These are phyloP conservation scores for Mamestra configurata DNA, from an alignment of 1,140 invertebrate species.

Conservation along the genomic window DNA sequence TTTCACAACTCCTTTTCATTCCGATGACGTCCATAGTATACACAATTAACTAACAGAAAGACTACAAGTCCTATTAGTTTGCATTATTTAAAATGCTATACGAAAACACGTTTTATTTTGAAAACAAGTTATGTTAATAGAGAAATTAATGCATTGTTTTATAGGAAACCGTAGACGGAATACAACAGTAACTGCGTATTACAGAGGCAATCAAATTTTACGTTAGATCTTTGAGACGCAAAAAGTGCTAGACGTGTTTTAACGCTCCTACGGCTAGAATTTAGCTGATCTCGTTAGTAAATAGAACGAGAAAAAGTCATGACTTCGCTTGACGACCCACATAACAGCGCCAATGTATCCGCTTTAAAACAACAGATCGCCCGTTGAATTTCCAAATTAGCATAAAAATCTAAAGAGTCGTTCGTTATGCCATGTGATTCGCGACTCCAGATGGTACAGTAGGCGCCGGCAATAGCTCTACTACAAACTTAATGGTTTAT, in stretches of 20 bases:
- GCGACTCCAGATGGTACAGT: not conserved
- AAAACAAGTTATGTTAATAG: conserved; percentile 11
- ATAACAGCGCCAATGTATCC: conserved; percentile 20
- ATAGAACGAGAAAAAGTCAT: conserved; percentile 31
- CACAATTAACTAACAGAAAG: not conserved
- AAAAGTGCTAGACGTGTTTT: not conserved
- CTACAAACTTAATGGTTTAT: not conserved
- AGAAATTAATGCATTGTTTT: not conserved
- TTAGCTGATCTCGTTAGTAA: conserved; percentile 18
- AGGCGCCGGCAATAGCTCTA: not conserved
- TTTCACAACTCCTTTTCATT: conserved; percentile 22
- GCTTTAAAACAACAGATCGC: conserved; percentile 15
- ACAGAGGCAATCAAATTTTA: conserved; percentile 4
- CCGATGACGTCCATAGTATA: not conserved
- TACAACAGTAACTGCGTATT: conserved; percentile 11
- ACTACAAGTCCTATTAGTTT: not conserved
- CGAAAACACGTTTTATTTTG: not conserved
- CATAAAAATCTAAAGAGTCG: conserved; percentile 21
- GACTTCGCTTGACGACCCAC: conserved; percentile 14
- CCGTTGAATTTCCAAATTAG: conserved; percentile 37
- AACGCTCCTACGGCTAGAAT: conserved; percentile 4
- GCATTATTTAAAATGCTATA: not conserved
- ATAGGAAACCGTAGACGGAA: not conserved
- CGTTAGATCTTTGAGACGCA: not conserved
- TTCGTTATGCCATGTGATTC: not conserved